Evolutionary conservation across 2,888 invertebrate species (phyloP), one percentile per base, ranked within the genome.

Genomic region (Siphlonurus alternatus): DNA sequence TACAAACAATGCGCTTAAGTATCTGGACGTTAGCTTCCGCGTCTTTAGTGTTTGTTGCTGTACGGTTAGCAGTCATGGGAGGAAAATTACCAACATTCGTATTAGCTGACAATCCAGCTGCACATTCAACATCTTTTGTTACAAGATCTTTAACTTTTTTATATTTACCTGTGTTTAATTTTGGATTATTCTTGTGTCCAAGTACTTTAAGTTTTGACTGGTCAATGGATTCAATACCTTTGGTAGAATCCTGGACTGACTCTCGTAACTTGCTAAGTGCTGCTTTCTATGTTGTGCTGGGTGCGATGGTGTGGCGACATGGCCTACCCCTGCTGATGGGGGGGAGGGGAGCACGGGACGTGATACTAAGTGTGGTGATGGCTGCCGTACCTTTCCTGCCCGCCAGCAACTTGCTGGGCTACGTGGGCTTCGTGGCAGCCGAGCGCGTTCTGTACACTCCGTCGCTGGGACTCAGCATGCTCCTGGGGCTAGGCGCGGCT

Each of bases 371-470:
- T 15, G 7, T 38, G 38, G 38, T 38, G 15, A 15, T 38, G 7
- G 15, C 38, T 5, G 38, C 7, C 5, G 80, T 97, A 70, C 95
- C 97, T 67, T 97, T 96, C 79, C 81, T 97, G 73, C 97, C 96
- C 68, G 96, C 97, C 67, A 89, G 93, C 71, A 98, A 98, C 81
- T 79, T 96, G 71, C 87, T 97, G 77, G 95, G 96, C 80, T 96
- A 97, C 77, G 97, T 98, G 66, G 98, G 98, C 62, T 98, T 98
- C 77, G 97, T 98, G 69, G 89, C 97, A 64, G 98, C 97, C 66
- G 98, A 98, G 78, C 83, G 97, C 68, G 88, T 97, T 69, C 81
- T 98, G 68, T 98, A 97, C 79, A 84, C 97, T 76, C 96, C 97
- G 62, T 95, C 94, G 78, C 91, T 96, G 73, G 97, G 96, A 63